These are phyloP conservation scores for Macaria liturata DNA, from an alignment of 2,888 invertebrate species.

Conservation along the genomic window DNA sequence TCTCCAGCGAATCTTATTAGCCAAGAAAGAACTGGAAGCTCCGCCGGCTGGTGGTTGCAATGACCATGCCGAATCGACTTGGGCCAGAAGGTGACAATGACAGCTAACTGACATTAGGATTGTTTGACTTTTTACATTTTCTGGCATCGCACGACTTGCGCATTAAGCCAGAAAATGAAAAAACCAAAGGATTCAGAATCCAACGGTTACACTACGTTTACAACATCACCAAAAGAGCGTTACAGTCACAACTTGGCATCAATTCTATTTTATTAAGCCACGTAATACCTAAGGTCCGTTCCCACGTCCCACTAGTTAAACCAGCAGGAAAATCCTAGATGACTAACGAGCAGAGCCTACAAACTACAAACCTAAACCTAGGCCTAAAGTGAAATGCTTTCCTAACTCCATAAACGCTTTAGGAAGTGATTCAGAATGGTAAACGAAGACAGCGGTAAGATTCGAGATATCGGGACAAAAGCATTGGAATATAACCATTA, in stretches of 20 bases:
- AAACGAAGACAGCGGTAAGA: constrained; percentile 46
- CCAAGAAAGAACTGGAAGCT: too few relatives aligned
- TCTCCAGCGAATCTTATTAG: too few relatives aligned
- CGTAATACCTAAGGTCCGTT: constrained; percentile 25
- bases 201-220: too few relatives aligned
- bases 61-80: too few relatives aligned
- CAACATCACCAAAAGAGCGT: too few relatives aligned
- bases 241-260: constrained; percentile 2
- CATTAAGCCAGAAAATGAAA: too few relatives aligned
- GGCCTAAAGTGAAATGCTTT: constrained; percentile 55
- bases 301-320: constrained; percentile 31
- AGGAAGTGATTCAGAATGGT: constrained; percentile 45
- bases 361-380: constrained; percentile 20
- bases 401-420: constrained; percentile 48
- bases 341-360: constrained; percentile 41
- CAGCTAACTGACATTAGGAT: too few relatives aligned
- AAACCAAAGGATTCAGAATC: too few relatives aligned
- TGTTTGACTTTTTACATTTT: too few relatives aligned
- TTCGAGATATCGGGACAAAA: constrained; percentile 36
- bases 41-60: too few relatives aligned
- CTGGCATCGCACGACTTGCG: too few relatives aligned
- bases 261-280: constrained; percentile 12
- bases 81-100: too few relatives aligned
- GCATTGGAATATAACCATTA: constrained; percentile 8
- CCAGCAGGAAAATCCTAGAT: constrained; percentile 44